Evolutionary conservation across 2,113 vertebrate species (phyloP).

Genomic region (Apus apus): DNA sequence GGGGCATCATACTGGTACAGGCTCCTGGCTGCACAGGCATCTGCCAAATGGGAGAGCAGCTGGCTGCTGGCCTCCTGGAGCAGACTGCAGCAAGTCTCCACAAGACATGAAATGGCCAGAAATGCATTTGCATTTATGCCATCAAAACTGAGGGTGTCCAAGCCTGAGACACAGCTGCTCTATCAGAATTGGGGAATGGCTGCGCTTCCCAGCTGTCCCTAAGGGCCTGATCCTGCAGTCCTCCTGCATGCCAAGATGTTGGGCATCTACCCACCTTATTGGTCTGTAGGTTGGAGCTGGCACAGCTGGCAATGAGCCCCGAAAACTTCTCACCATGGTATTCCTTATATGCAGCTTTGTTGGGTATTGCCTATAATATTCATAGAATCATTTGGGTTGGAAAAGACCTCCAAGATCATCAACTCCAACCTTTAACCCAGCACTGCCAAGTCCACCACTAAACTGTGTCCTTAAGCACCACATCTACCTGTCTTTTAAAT

Average conservation of each 20-base stretch:
- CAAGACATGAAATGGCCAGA: neutral
- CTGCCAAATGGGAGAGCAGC: neutral
- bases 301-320: neutral
- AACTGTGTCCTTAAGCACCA: too few relatives aligned
- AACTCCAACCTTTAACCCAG: too few relatives aligned
- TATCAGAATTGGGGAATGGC: neutral
- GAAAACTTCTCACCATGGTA: rapidly evolving
- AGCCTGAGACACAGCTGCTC: neutral
- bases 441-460: too few relatives aligned
- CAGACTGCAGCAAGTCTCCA: neutral
- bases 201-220: neutral
- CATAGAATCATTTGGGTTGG: too few relatives aligned
- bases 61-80: neutral
- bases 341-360: neutral
- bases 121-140: neutral
- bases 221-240: neutral
- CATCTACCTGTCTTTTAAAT: too few relatives aligned
- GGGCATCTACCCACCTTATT: neutral
- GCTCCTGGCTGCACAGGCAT: neutral
- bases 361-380: neutral
- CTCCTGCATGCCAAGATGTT: neutral
- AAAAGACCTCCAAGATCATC: too few relatives aligned
- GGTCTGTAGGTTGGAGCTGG: neutral
- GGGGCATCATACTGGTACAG: neutral
- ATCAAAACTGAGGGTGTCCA: neutral